Evolutionary conservation across 2,888 invertebrate species (phyloP).

Genomic region (Cylindroiulus punctatus): DNA sequence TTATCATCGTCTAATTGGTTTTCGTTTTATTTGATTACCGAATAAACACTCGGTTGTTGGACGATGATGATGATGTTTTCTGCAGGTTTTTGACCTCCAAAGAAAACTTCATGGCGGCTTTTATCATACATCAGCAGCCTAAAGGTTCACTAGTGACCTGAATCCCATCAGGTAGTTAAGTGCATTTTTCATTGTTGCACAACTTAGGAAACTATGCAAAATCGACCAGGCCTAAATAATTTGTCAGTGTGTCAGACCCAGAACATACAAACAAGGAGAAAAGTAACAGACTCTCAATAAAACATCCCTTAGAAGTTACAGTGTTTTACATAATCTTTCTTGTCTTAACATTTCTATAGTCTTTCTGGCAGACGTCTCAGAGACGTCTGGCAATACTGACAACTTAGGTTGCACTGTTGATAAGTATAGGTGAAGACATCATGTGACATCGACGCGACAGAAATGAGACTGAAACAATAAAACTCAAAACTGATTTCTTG

Average conservation of each 20-base stretch:
- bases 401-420: no score
- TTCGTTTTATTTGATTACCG: constrained; percentile 12
- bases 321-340: not conserved
- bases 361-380: no score
- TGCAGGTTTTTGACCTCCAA: constrained; percentile 29
- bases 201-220: not conserved
- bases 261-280: not conserved
- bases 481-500: no score
- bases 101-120: constrained; percentile 12
- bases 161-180: constrained; percentile 28
- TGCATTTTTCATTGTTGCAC: not conserved
- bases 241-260: constrained; percentile 14
- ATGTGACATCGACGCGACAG: no score
- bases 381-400: no score
- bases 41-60: constrained; percentile 12
- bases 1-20: constrained; percentile 29
- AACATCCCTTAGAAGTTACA: not conserved
- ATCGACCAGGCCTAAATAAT: constrained; percentile 33
- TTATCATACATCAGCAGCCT: constrained; percentile 12
- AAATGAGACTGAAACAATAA: no score
- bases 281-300: not conserved
- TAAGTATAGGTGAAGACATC: no score
- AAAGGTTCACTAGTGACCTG: not conserved
- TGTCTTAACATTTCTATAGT: no score
- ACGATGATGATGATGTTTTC: constrained; percentile 2